Percentiles rank a stretch among this genome's conserved stretches.
phyloP scores from a whole-genome alignment of 53 echinoderm and acorn worm genomes.

The Luidia sarsii region DNA sequence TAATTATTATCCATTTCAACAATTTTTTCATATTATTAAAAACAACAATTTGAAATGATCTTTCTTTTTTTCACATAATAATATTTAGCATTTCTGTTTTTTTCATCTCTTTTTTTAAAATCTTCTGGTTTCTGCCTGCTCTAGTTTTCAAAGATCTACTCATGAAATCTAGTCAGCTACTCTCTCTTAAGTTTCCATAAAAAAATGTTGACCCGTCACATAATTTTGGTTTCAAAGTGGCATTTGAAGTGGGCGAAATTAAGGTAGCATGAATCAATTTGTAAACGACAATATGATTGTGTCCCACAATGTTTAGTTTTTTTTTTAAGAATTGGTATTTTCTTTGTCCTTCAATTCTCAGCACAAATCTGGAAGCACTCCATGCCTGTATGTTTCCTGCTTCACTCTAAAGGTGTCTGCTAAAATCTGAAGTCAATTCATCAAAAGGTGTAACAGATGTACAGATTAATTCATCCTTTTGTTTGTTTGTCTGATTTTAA shows the following conservation, averaged over 20 bases:
- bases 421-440: slow-evolving; percentile 32
- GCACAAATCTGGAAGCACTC: slow-evolving; percentile 51
- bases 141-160: slow-evolving; percentile 44
- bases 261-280: slow-evolving; percentile 52
- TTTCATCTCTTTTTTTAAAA: slow-evolving; percentile 15
- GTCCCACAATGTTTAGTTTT: slow-evolving; percentile 26
- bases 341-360: neutral
- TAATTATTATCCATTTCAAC: slow-evolving; percentile 63
- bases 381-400: slow-evolving; percentile 21
- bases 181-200: slow-evolving; percentile 44
- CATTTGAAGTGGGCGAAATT: slow-evolving; percentile 30
- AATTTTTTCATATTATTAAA: slow-evolving; percentile 46
- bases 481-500: neutral
- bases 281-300: neutral
- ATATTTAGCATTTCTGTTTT: slow-evolving; percentile 32
- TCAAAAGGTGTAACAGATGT: slow-evolving; percentile 27
- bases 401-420: slow-evolving; percentile 20
- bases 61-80: slow-evolving; percentile 46
- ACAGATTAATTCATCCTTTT: slow-evolving; percentile 20
- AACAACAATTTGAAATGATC: slow-evolving; percentile 57
- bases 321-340: no score
- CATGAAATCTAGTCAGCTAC: slow-evolving; percentile 47
- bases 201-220: slow-evolving; percentile 59
- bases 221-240: slow-evolving; percentile 18
- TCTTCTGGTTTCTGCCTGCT: slow-evolving; percentile 34